Evolutionary conservation across 1,140 invertebrate species (phyloP), one percentile per base, ranked within the genome.

Genomic region (Nylanderia fulva): DNA sequence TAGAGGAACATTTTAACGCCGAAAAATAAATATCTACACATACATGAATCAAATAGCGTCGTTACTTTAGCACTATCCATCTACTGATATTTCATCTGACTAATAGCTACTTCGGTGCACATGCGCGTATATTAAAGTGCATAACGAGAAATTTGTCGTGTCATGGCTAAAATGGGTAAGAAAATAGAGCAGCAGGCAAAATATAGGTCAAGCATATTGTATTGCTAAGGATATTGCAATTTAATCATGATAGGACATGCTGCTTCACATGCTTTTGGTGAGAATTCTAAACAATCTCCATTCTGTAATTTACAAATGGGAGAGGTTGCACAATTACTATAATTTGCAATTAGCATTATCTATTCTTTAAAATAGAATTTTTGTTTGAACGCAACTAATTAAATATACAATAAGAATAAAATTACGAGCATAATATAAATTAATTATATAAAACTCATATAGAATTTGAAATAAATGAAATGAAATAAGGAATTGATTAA

Each of bases 31-130:
- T n/a, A 45, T 6, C 18, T 56, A n/a, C 29, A 36, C 52, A 58
- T 27, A 42, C 61, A 33, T 82, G 71, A 60, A 82, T 72, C 66
- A 82, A 72, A 33, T 21, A 24, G 24, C 13, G 21, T 69, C 21
- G 42, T 24, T n/a, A 21, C 11, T 69, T 69, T 69, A 56, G 9
- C 33, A 21, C 21, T 45, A 15, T 27, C 18, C 18, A 15, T 68
- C 27, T 29, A n/a, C 60, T 24, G 54, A 42, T 80, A 80, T 58
- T 71, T 82, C 77, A 71, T 33, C 18, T 52, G 21, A 8, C 33
- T 80, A 69, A 71, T 71, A 80, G 33, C 36, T 52, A 9, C 45
- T 18, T 21, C 24, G 13, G n/a, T n/a, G n/a, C 15, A 48, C 66
- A 45, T 33, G 11, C 24, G 18, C 8, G 21, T n/a, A 36, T 58